Conservation (phyloP, 2,113 vertebrate species). For the Trogon surrucura region DNA sequence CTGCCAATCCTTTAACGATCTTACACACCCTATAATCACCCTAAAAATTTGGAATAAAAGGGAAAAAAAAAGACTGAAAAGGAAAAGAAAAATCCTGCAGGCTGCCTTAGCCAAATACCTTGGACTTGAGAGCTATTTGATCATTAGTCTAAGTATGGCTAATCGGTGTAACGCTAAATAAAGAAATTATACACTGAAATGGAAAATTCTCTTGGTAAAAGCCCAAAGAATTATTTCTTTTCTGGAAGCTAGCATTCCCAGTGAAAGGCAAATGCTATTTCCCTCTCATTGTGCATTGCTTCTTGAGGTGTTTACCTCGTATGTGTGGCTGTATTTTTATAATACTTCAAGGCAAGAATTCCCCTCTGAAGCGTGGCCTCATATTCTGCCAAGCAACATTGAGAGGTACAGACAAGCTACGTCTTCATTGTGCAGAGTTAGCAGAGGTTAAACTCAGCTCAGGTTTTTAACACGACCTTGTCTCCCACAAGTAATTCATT, state of each 20-base stretch:
- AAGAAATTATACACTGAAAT: conserved; percentile 69
- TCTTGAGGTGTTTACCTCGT: background rate
- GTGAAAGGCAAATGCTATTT: conserved; percentile 8
- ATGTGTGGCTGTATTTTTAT: background rate
- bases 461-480: background rate
- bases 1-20: conserved; percentile 72
- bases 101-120: conserved; percentile 60
- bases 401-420: background rate
- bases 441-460: background rate
- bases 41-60: conserved; percentile 71
- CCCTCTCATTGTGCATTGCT: background rate
- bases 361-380: background rate
- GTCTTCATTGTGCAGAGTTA: background rate
- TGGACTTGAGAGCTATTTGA: conserved; percentile 67
- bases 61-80: conserved; percentile 39
- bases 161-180: conserved; percentile 72
- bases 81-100: conserved; percentile 32
- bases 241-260: conserved; percentile 13
- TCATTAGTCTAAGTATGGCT: conserved; percentile 72
- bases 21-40: conserved; percentile 70
- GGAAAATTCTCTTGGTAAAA: conserved; percentile 53
- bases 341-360: background rate
- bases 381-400: background rate
- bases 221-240: conserved; percentile 45
- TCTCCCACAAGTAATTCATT: background rate